Evolutionary conservation across 2,888 invertebrate species (phyloP).

Genomic region (Ctena decussata): DNA sequence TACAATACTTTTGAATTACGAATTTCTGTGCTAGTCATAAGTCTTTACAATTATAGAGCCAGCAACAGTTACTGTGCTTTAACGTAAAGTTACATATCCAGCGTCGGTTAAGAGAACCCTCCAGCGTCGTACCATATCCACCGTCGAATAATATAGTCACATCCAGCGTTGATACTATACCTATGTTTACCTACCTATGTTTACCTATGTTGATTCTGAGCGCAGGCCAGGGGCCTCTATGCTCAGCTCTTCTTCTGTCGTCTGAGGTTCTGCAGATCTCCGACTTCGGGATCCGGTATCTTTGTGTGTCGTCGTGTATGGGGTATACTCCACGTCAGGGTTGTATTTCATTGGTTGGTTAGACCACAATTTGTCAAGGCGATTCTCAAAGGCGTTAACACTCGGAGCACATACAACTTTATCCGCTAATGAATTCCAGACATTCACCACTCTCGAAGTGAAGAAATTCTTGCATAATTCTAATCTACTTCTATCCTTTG

Average conservation of each 20-base stretch:
- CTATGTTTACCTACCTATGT: slow-evolving; percentile 4
- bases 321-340: neutral
- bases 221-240: slow-evolving; percentile 8
- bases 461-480: neutral
- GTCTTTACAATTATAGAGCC: too few species aligned
- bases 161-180: too few species aligned
- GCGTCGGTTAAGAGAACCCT: too few species aligned
- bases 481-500: neutral
- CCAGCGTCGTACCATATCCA: too few species aligned
- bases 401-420: neutral
- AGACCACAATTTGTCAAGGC: neutral
- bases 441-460: neutral
- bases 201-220: slow-evolving; percentile 10
- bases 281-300: too few species aligned
- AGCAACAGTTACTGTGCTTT: too few species aligned
- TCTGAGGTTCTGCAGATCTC: neutral
- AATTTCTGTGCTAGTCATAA: too few species aligned
- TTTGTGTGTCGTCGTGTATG: neutral
- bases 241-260: slow-evolving; percentile 3
- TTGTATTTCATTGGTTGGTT: neutral
- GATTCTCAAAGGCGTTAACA: neutral
- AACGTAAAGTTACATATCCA: too few species aligned
- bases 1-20: too few species aligned
- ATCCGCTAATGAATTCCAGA: neutral
- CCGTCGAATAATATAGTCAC: too few species aligned